Conservation (phyloP, 2,113 vertebrate species). For the Heterotis niloticus region DNA sequence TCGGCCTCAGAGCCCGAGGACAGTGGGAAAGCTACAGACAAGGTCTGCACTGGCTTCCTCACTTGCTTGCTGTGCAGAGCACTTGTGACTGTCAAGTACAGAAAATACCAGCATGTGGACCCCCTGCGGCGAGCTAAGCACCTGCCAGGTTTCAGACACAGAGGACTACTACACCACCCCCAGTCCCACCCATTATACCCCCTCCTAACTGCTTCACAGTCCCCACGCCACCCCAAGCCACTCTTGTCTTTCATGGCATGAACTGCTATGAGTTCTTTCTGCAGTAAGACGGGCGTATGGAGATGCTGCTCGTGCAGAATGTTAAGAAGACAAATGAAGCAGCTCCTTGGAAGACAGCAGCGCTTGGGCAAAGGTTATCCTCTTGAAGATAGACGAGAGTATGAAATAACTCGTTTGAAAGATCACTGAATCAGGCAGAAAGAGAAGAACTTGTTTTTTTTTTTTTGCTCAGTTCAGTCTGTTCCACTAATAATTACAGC, state of each 20-base stretch:
- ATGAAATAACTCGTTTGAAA: conserved; percentile 58
- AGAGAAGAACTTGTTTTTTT: background rate
- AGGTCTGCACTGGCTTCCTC: background rate
- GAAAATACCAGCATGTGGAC: background rate
- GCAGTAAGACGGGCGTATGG: conserved; percentile 40
- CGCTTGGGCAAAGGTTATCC: conserved; percentile 35
- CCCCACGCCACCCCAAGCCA: conserved; percentile 16
- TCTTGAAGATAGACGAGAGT: conserved; percentile 38
- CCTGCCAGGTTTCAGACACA: background rate
- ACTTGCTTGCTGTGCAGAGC: conserved; percentile 24
- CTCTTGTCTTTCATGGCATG: conserved; percentile 21
- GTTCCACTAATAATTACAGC: background rate
- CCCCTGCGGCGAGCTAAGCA: background rate
- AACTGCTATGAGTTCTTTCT: conserved; percentile 30
- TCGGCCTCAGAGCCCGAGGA: background rate
- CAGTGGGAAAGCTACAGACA: background rate
- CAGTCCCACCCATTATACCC: no score
- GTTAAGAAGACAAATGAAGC: conserved; percentile 57
- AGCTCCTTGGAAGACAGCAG: conserved; percentile 29
- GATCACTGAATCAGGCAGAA: conserved; percentile 36
- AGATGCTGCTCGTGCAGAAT: conserved; percentile 37
- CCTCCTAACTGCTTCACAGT: background rate
- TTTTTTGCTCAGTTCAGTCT: background rate
- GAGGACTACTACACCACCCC: background rate
- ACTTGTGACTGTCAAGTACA: background rate